Conservation (phyloP, 1,140 invertebrate genomes). For the Dreissena rostriformis region DNA sequence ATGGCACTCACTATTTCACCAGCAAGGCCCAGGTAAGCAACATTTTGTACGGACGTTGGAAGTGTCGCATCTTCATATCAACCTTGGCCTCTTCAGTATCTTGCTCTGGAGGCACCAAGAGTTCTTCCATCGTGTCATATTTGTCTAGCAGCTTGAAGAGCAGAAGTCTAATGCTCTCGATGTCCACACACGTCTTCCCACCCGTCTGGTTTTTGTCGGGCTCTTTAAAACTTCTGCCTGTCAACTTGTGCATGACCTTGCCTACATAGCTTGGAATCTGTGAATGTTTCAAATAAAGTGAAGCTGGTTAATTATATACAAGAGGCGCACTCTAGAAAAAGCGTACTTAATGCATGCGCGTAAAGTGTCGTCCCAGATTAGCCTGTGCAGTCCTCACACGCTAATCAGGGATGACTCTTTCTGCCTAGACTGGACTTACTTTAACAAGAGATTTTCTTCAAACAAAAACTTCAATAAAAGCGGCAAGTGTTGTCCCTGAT, state of each 20-base stretch:
- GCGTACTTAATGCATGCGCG: too few species aligned
- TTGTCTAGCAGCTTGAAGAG: constrained; percentile 71
- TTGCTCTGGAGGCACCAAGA: constrained; percentile 23
- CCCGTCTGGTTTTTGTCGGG: too few species aligned
- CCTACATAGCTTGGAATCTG: constrained; percentile 59
- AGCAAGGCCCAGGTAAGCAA: constrained; percentile 76
- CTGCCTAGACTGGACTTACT: too few species aligned
- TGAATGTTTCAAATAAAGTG: not conserved
- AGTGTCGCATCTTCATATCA: constrained; percentile 33
- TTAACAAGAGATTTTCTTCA: too few species aligned
- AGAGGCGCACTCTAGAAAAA: too few species aligned
- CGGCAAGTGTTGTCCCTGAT: too few species aligned
- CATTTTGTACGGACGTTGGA: constrained; percentile 75
- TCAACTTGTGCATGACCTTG: constrained; percentile 49
- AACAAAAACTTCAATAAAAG: too few species aligned
- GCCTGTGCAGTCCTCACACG: too few species aligned
- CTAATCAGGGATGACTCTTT: too few species aligned
- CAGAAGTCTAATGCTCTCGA: constrained; percentile 59
- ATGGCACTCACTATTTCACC: constrained; percentile 67
- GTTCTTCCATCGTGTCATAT: constrained; percentile 62
- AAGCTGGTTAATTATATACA: too few species aligned
- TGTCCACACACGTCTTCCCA: constrained; percentile 29
- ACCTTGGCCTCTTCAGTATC: constrained; percentile 16
- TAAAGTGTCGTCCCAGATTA: too few species aligned
- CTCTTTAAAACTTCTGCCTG: not conserved